A percentile compares a stretch with the other conserved stretches of the same genome.
These are phyloP conservation scores for Erynnis tages DNA, from an alignment of 2,888 invertebrate species.

Conservation along the genomic window DNA sequence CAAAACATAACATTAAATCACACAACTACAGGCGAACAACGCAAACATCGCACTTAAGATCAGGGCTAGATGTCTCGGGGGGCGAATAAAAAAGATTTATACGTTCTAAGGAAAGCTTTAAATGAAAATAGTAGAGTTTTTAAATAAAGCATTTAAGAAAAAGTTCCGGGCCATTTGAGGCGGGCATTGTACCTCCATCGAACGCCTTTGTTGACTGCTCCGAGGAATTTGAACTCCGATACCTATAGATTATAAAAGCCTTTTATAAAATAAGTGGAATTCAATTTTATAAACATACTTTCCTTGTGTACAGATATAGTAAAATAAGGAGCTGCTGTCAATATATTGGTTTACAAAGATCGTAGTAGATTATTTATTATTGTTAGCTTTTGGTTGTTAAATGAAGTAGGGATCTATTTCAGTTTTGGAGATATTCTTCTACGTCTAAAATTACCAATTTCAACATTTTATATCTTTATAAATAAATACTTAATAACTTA, in stretches of 20 bases:
- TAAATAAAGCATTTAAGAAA: slow-evolving; percentile 80
- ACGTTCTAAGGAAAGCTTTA: slow-evolving; percentile 62
- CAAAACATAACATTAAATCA: slow-evolving; percentile 70
- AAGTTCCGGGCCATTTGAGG: slow-evolving; percentile 78
- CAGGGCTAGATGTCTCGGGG: slow-evolving; percentile 71
- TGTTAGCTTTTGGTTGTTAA: too few species aligned
- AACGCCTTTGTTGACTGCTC: slow-evolving; percentile 68
- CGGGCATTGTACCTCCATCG: slow-evolving; percentile 75
- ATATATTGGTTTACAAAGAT: too few species aligned
- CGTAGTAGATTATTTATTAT: too few species aligned
- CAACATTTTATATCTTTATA: too few species aligned
- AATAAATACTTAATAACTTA: too few species aligned
- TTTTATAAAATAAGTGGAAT: slow-evolving; percentile 24
- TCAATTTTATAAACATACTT: too few species aligned
- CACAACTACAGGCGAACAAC: slow-evolving; percentile 58
- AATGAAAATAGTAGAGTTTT: slow-evolving; percentile 78
- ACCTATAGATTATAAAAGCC: slow-evolving; percentile 33
- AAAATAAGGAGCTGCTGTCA: too few species aligned
- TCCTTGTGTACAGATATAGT: too few species aligned
- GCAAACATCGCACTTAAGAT: slow-evolving; percentile 79
- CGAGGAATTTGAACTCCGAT: slow-evolving; percentile 47
- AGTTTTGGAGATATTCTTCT: too few species aligned
- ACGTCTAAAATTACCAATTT: too few species aligned
- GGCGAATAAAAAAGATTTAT: slow-evolving; percentile 76
- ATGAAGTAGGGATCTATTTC: too few species aligned